These are phyloP conservation scores for Malacosoma neustria DNA, from an alignment of 2,888 invertebrate genomes.

Conservation along the genomic window DNA sequence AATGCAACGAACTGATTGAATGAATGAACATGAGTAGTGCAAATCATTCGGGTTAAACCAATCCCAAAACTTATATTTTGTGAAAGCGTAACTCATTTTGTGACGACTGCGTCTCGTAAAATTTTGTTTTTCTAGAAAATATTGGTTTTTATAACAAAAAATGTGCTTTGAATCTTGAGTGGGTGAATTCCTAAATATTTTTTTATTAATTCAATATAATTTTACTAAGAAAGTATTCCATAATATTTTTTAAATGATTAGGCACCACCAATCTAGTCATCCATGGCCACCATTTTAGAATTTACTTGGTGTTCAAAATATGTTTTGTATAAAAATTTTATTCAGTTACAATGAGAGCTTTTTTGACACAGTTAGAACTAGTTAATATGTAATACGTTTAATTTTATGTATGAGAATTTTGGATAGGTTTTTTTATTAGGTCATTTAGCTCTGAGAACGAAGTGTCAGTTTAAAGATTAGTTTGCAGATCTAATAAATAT, in stretches of 20 bases:
- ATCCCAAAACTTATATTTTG: conserved; percentile 47
- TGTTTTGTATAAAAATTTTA: conserved; percentile 28
- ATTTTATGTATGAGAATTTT: too few relatives aligned
- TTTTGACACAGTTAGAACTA: too few relatives aligned
- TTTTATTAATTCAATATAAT: conserved; percentile 26
- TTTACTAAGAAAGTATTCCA: conserved; percentile 27
- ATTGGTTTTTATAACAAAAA: conserved; percentile 37
- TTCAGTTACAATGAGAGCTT: too few relatives aligned
- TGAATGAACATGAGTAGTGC: too few relatives aligned
- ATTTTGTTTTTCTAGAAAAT: conserved; percentile 33
- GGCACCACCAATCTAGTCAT: conserved; percentile 48
- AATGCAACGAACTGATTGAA: not conserved
- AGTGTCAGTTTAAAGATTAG: conserved; percentile 25
- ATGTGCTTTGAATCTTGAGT: conserved; percentile 71
- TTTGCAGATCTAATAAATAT: conserved; percentile 47
- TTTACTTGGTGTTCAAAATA: conserved; percentile 47
- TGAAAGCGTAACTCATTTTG: conserved; percentile 58
- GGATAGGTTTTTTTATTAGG: too few relatives aligned
- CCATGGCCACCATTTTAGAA: conserved; percentile 74
- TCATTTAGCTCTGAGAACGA: too few relatives aligned
- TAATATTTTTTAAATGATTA: conserved; percentile 49
- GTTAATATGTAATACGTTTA: too few relatives aligned
- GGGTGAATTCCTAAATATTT: too few relatives aligned
- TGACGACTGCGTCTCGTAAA: conserved; percentile 55
- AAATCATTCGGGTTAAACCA: too few relatives aligned